A percentile compares a stretch with the other conserved stretches of the same genome.
These are phyloP conservation scores for Chelonoidis abingdonii DNA, from an alignment of 2,113 vertebrate species.

Conservation along the genomic window DNA sequence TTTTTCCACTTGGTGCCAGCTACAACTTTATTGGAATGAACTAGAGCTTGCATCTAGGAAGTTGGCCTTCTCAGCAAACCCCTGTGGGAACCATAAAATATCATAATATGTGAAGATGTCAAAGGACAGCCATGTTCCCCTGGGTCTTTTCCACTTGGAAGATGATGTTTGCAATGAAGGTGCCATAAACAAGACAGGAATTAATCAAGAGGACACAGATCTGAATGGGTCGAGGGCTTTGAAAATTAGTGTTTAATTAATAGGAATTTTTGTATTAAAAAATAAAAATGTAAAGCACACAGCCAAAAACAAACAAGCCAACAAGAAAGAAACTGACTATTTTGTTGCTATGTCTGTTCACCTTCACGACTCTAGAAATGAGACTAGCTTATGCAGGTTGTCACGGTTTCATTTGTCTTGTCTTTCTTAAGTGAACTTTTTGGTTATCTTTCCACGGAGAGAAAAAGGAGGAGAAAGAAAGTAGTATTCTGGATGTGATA, in stretches of 20 bases:
- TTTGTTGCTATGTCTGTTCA: not conserved
- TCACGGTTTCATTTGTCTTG: not conserved
- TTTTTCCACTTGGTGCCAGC: not conserved
- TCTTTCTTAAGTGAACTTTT: slow-evolving; percentile 20
- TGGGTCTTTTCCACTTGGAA: not conserved
- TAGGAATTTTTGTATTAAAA: not conserved
- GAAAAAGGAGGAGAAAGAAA: not conserved
- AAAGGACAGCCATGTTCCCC: not conserved
- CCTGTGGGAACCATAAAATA: fast-evolving
- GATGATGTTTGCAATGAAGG: not conserved
- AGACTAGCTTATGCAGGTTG: not conserved
- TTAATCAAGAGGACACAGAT: not conserved
- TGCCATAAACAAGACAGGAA: not conserved
- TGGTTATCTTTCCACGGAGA: slow-evolving; percentile 22
- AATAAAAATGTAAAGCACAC: not conserved
- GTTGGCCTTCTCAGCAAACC: not conserved
- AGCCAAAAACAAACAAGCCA: not conserved
- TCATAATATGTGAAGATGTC: not conserved
- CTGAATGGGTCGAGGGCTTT: not conserved
- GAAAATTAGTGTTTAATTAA: not conserved
- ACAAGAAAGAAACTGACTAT: not conserved
- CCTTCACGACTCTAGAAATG: slow-evolving; percentile 12
- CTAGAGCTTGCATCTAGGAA: slow-evolving; percentile 6
- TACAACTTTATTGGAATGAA: not conserved
- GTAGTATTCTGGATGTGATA: not conserved